Evolutionary conservation across 2,888 invertebrate species (phyloP), one percentile per base, ranked within the genome.

Genomic region (Agonum fuliginosum): DNA sequence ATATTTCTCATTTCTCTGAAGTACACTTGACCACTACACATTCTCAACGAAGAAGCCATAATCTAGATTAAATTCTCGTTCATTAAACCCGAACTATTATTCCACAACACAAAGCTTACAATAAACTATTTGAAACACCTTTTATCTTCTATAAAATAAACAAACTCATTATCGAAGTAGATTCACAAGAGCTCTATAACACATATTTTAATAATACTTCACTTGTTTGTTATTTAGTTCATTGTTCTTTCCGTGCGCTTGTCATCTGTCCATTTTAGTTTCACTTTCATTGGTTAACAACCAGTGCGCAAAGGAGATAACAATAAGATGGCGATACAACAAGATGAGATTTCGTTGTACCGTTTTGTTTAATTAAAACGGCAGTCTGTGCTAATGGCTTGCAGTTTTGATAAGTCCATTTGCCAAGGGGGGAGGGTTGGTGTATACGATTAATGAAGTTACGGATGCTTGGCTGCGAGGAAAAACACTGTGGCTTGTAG

Each of bases 351-450:
- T 73, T 58, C 34, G 54, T 54, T 54, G 73, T 73, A 37, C 73
- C 73, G 74, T 73, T 51, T 30, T 71, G 19, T 71, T 71, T 71
- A 71, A 71, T 71, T 46, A 71, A 71, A 71, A 30, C 51, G 51
- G 48, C 51, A 30, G 51, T 34, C 30, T 5, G 51, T 48, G 30
- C 71, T 71, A 71, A 71, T 71, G 51, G 71, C 34, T 27, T 51
- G 27, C 51, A 71, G 34, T 48, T 73, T 73, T 73, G 54, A 73
- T 73, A 73, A 73, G 41, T 58, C 54, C 73, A 73, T 73, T 73
- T 73, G 58, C 73, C 24, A 20, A 3, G 30, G 20, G 27, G 1
- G 19, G 67, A 10, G 12, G 22, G 20, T 4, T 3, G 24, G 22
- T 3, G 4, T 3, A n/a, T 3, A 19, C 20, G 71, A 71, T 71